Evolutionary conservation across 2,797 vertebrate genomes (phyloP).

Genomic region (Morus bassanus): DNA sequence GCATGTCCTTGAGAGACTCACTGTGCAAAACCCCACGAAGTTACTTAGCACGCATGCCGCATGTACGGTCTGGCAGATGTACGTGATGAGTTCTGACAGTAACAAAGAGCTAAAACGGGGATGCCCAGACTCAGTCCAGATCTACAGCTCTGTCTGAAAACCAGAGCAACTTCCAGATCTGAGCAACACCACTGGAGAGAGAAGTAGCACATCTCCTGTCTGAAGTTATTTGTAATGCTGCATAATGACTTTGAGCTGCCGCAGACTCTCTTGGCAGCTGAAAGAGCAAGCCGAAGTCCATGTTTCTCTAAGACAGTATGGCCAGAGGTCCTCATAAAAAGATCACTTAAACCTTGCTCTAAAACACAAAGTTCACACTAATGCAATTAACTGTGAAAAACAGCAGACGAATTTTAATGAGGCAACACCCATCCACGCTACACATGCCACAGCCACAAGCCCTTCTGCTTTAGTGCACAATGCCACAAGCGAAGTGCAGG

Average conservation of each 20-base stretch:
- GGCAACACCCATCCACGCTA: neutral
- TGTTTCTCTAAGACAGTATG: fast-evolving
- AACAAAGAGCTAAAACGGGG: neutral
- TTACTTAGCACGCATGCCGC: neutral
- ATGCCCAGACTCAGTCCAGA: neutral
- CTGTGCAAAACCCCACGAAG: neutral
- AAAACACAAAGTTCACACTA: neutral
- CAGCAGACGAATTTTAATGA: neutral
- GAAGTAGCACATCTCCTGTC: neutral
- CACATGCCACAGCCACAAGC: neutral
- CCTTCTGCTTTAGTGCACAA: neutral
- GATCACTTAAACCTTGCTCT: neutral
- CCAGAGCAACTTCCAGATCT: neutral
- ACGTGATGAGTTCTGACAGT: neutral
- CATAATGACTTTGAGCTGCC: neutral
- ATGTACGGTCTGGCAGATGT: neutral
- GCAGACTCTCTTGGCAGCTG: neutral
- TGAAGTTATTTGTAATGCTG: neutral
- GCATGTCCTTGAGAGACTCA: neutral
- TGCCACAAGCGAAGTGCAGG: fast-evolving
- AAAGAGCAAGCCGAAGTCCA: neutral
- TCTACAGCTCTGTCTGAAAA: neutral
- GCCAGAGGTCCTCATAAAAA: neutral
- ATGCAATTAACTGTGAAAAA: neutral
- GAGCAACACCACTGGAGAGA: neutral